These are phyloP conservation scores for Sphaerophoria rueppellii DNA, from an alignment of 2,888 invertebrate genomes.

Conservation along the genomic window DNA sequence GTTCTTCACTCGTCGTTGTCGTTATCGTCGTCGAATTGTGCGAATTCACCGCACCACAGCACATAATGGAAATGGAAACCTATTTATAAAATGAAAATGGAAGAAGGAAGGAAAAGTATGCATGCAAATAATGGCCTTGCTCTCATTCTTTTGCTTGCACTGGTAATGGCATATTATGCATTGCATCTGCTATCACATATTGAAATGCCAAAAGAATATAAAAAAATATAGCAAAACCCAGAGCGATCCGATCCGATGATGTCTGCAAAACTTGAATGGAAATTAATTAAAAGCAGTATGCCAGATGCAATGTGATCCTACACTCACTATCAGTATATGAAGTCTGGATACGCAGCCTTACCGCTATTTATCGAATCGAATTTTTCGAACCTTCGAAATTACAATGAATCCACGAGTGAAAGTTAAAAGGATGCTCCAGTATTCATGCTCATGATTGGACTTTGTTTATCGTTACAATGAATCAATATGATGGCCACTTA, in stretches of 20 bases:
- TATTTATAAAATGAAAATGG: not conserved
- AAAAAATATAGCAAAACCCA: not conserved
- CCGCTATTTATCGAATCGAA: constrained; percentile 1
- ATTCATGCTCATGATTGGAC: not conserved
- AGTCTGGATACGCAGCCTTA: not conserved
- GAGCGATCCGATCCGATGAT: constrained; percentile 6
- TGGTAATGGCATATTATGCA: constrained; percentile 5
- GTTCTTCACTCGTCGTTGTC: not conserved
- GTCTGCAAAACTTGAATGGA: constrained; percentile 20
- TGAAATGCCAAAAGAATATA: constrained; percentile 2
- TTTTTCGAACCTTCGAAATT: not conserved
- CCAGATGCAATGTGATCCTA: constrained; percentile 16
- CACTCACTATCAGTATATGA: not conserved
- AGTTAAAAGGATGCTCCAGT: not conserved
- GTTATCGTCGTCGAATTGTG: not conserved
- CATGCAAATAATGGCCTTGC: constrained; percentile 31
- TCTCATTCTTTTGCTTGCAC: constrained; percentile 11
- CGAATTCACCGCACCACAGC: not conserved
- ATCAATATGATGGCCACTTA: constrained; percentile 32
- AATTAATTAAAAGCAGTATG: constrained; percentile 34
- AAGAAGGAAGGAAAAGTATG: not conserved
- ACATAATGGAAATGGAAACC: not conserved
- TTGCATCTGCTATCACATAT: constrained; percentile 35
- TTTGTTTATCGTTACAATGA: constrained; percentile 16
- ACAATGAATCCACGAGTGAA: constrained; percentile 1